Percentiles rank a stretch among this genome's conserved stretches.
Evolutionary conservation across 2,888 invertebrate genomes (phyloP).

Genomic region (Lampropteryx suffumata): DNA sequence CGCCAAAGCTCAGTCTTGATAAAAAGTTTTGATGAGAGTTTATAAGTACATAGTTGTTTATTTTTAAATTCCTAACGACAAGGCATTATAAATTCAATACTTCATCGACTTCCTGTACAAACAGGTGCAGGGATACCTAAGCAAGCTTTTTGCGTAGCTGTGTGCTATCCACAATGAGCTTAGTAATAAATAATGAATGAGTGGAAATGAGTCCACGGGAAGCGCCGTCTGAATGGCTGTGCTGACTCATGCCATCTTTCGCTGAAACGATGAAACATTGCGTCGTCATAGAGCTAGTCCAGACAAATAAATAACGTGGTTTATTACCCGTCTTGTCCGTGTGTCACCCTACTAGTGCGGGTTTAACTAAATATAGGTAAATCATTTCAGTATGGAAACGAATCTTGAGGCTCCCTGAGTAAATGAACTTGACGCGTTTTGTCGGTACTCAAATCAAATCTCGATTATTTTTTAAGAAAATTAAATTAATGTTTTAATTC

Average conservation of each 20-base stretch:
- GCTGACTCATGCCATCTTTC: conserved; percentile 61
- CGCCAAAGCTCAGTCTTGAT: too few species aligned
- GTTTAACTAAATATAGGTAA: conserved; percentile 1
- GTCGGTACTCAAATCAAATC: too few species aligned
- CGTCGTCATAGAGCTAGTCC: conserved; percentile 47
- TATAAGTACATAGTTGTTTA: too few species aligned
- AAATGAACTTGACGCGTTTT: too few species aligned
- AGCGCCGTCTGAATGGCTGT: conserved; percentile 53
- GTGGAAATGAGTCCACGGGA: conserved; percentile 45
- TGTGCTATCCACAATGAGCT: conserved; percentile 28
- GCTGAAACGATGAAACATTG: conserved; percentile 67
- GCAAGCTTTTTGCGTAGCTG: conserved; percentile 29
- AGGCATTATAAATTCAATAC: conserved; percentile 10
- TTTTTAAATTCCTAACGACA: conserved; percentile 3
- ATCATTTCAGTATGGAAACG: too few species aligned
- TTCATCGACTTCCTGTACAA: conserved; percentile 16
- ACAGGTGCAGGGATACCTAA: conserved; percentile 20
- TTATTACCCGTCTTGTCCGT: conserved; percentile 32
- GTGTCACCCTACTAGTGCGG: conserved; percentile 14
- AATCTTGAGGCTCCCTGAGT: too few species aligned
- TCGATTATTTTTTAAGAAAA: too few species aligned
- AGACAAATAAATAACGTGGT: conserved; percentile 40
- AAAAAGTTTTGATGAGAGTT: too few species aligned
- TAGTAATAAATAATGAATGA: conserved; percentile 38
- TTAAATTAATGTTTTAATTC: too few species aligned